A percentile compares a stretch with the other conserved stretches of the same genome.
Evolutionary conservation across 2,797 vertebrate genomes (phyloP).

Genomic region (Pangasius krempfi): DNA sequence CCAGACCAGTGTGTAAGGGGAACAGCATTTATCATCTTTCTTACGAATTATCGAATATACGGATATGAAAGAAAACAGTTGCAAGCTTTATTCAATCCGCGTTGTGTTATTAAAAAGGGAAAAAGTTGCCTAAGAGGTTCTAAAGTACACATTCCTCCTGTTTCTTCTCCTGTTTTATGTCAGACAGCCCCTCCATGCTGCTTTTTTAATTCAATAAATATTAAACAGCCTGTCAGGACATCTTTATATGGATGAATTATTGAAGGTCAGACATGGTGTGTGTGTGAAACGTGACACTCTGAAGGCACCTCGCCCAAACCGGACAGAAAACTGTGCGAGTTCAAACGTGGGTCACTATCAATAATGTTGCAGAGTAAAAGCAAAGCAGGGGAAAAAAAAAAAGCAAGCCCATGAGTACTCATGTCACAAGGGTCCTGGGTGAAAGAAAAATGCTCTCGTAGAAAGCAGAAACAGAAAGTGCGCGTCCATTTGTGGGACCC

Average conservation of each 20-base stretch:
- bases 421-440: conserved; percentile 15
- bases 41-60: conserved; percentile 30
- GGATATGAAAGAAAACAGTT: conserved; percentile 30
- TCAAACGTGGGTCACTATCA: conserved; percentile 56
- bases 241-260: conserved; percentile 60
- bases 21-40: conserved; percentile 29
- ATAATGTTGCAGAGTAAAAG: conserved; percentile 60
- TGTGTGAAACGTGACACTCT: conserved; percentile 59
- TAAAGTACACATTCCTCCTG: conserved; percentile 31
- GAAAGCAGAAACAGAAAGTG: background rate
- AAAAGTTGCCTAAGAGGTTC: conserved; percentile 29
- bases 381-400: conserved; percentile 4
- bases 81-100: conserved; percentile 28
- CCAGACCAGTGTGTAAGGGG: conserved; percentile 36
- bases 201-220: conserved; percentile 61
- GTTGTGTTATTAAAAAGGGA: conserved; percentile 8
- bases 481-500: conserved; percentile 19
- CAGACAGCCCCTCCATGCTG: conserved; percentile 5
- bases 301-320: conserved; percentile 47
- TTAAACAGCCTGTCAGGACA: conserved; percentile 60
- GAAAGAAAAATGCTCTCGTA: conserved; percentile 41
- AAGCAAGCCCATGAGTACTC: background rate
- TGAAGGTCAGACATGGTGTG: conserved; percentile 56
- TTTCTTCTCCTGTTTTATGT: conserved; percentile 30
- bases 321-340: conserved; percentile 47